A percentile compares a stretch with the other conserved stretches of the same genome.
These are phyloP conservation scores for Psittacara wagleri DNA, from an alignment of 2,113 vertebrate genomes.

Conservation along the genomic window DNA sequence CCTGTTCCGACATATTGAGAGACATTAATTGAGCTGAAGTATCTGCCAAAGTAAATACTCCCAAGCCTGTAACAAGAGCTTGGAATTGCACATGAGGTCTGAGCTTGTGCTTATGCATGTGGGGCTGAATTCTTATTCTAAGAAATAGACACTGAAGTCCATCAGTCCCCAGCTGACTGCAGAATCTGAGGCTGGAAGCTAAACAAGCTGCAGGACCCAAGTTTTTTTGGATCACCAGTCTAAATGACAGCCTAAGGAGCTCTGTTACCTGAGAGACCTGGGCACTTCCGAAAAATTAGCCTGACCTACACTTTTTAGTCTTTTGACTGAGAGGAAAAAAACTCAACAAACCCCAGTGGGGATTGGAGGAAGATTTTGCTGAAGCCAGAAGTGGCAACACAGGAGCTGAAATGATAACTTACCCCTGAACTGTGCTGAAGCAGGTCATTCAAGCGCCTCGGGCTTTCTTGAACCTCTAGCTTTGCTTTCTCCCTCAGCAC, in stretches of 20 bases:
- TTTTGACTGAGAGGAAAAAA: neutral
- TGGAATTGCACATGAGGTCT: neutral
- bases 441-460: conserved; percentile 35
- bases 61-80: rapidly evolving
- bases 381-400: neutral
- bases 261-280: neutral
- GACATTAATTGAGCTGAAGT: neutral
- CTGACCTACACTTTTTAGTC: neutral
- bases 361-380: neutral
- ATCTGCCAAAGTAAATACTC: neutral
- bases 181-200: neutral
- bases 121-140: neutral
- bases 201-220: neutral
- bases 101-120: neutral
- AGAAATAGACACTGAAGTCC: neutral
- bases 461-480: conserved; percentile 50
- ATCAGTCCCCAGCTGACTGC: neutral
- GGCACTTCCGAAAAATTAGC: neutral
- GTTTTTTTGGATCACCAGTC: neutral
- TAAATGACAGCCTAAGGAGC: neutral
- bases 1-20: neutral
- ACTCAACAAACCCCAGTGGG: no score
- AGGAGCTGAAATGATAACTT: neutral
- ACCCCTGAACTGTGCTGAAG: conserved; percentile 18
- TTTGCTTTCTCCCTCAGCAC: conserved; percentile 33